Evolutionary conservation across 2,797 vertebrate species (phyloP).

Genomic region (Eremophila alpestris): DNA sequence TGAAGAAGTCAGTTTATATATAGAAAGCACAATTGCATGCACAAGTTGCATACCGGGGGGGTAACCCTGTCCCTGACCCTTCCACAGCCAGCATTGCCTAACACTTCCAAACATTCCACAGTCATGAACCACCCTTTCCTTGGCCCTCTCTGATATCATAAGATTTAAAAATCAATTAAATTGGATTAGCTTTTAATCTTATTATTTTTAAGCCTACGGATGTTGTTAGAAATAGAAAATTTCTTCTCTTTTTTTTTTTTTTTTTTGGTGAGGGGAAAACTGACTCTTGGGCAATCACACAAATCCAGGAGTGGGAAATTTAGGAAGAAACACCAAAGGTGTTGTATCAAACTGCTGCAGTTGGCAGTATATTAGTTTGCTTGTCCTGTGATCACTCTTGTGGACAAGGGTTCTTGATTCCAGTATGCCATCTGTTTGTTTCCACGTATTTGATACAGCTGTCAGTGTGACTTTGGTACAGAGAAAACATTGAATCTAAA

Average conservation of each 20-base stretch:
- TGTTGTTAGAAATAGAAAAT: neutral
- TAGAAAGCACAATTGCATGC: constrained; percentile 3
- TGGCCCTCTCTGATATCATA: neutral
- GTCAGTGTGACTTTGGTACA: neutral
- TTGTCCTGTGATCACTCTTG: neutral
- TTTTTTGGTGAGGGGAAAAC: neutral
- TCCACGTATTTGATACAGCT: neutral
- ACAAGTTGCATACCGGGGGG: neutral
- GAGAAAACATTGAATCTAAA: neutral
- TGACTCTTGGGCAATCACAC: neutral
- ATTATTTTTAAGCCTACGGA: neutral
- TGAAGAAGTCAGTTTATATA: neutral
- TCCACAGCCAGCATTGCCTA: neutral
- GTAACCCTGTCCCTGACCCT: neutral
- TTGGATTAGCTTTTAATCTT: neutral
- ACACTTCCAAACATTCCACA: neutral
- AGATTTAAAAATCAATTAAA: constrained; percentile 20
- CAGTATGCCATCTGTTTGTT: neutral
- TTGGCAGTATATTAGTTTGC: neutral
- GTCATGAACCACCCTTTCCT: neutral
- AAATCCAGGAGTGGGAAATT: neutral
- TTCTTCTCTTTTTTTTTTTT: neutral
- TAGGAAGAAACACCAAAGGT: neutral
- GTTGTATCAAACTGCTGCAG: neutral
- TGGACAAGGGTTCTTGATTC: neutral